Base-by-base conservation (phyloP, 2,888 invertebrate genomes). In the Cantharis lateralis region DNA sequence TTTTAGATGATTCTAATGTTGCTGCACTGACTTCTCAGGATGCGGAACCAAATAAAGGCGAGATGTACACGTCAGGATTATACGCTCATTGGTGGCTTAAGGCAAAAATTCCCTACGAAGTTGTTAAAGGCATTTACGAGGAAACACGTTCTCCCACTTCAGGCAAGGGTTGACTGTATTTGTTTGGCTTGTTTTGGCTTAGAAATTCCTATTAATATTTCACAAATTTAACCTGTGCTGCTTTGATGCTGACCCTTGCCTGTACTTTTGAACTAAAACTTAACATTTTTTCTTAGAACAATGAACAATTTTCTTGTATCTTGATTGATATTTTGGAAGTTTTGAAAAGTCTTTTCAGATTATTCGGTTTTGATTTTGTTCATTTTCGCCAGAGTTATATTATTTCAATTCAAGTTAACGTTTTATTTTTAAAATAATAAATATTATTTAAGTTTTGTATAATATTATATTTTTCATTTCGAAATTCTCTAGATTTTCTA, bases 81-180 rank as follows among this genome's bases (percentile, higher is more conserved):
- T 96, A 96, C 88, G 96, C 95, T 80, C 96, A 96, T 90, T 96
- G 96, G 96, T 96, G 96, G 95, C 93, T 96, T 90, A 96, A 96
- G 91, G 95, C 95, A 86, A 93, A 94, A 86, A 91, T 95, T 86
- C 95, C 95, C 81, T 91, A 90, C 82, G 90, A 90, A 84, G 91
- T 92, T 88, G 89, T 88, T 79, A 85, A 83, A 78, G 88, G 87
- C 70, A 89, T 89, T 83, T 87, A 87, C 79, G 84, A 87, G 83
- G 87, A 87, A 74, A 86, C 87, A 62, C 82, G 86, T 71, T 82
- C 85, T 63, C 82, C 84, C 63, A 81, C 84, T 83, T 85, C 89
- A 89, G 89, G 89, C 89, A 89, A 89, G 89, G 88, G 88, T 88
- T 68, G 68, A 71, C 61, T 68, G 20, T 71, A 68, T 71, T 74